phyloP scores from a whole-genome alignment of 2,113 vertebrate species.

The Perca flavescens region DNA sequence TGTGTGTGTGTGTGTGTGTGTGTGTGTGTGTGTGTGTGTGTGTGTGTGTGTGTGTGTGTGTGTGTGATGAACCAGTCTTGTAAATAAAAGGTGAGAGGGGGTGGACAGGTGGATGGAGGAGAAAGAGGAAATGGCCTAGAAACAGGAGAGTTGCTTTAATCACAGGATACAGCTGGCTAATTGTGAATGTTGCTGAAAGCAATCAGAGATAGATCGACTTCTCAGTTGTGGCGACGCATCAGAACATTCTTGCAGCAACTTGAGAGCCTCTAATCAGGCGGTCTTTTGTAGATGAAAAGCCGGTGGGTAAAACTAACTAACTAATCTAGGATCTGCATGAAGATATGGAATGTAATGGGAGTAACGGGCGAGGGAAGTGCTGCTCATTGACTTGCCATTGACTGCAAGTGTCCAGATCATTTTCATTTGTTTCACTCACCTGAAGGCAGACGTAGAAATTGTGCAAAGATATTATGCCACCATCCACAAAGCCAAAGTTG shows the following conservation, averaged over 20 bases:
- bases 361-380: conserved; percentile 12
- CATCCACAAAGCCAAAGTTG: background rate
- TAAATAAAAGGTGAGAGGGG: conserved; percentile 23
- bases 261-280: conserved; percentile 60
- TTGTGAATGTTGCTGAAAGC: conserved; percentile 73
- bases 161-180: conserved; percentile 75
- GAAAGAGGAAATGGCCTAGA: conserved; percentile 56
- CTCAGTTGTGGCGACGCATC: conserved; percentile 43
- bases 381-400: conserved; percentile 40
- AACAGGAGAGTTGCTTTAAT: conserved; percentile 73
- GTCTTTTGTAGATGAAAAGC: conserved; percentile 71
- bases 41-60: too few species aligned
- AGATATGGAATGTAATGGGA: conserved; percentile 41
- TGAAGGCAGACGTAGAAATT: conserved; percentile 21
- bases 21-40: too few species aligned
- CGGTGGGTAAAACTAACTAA: conserved; percentile 36
- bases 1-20: too few species aligned
- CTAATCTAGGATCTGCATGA: conserved; percentile 44
- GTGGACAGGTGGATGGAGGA: conserved; percentile 54
- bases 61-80: background rate
- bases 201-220: conserved; percentile 58
- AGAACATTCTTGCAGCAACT: conserved; percentile 47
- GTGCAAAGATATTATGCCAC: background rate
- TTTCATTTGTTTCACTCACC: conserved; percentile 42
- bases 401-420: conserved; percentile 44